A percentile compares a stretch with the other conserved stretches of the same genome.
phyloP scores from a whole-genome alignment of 1,140 invertebrate genomes.

The Diorhabda carinulata region DNA sequence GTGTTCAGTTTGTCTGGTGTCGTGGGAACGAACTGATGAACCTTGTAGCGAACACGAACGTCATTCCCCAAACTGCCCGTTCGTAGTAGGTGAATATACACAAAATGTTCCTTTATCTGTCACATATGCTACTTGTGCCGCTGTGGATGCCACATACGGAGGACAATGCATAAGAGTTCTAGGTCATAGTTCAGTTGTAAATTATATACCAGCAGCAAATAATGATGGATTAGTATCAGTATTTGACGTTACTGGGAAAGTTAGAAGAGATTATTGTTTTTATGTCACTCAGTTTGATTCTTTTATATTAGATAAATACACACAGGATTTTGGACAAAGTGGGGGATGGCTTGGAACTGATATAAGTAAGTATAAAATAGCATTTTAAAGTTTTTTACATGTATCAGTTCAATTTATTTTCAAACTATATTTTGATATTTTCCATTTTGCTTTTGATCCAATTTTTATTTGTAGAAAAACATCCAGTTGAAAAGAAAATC shows the following conservation, averaged over 20 bases:
- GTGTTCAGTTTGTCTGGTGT: conserved; percentile 87
- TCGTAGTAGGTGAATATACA: conserved; percentile 90
- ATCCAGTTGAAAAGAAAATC: conserved; percentile 47
- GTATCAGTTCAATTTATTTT: background rate
- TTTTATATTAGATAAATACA: conserved; percentile 44
- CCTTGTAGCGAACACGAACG: conserved; percentile 94
- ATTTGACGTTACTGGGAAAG: conserved; percentile 45
- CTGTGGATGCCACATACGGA: conserved; percentile 50
- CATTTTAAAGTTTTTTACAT: background rate
- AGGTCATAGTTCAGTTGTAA: conserved; percentile 37
- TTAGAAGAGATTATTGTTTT: conserved; percentile 44
- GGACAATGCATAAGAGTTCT: conserved; percentile 34
- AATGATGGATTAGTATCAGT: conserved; percentile 46
- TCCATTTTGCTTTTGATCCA: background rate
- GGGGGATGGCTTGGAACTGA: conserved; percentile 33
- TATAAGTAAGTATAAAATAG: conserved; percentile 23
- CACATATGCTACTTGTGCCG: conserved; percentile 83
- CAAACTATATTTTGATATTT: background rate
- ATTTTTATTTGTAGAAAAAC: conserved; percentile 27
- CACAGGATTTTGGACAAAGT: conserved; percentile 42
- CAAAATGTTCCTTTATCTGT: conserved; percentile 92
- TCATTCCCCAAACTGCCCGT: conserved; percentile 88
- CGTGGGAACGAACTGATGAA: conserved; percentile 94
- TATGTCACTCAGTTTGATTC: conserved; percentile 46
- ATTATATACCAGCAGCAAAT: conserved; percentile 40